Percentiles rank a stretch among this genome's conserved stretches.
phyloP scores from a whole-genome alignment of 2,113 vertebrate genomes.

The Baryphthengus martii region DNA sequence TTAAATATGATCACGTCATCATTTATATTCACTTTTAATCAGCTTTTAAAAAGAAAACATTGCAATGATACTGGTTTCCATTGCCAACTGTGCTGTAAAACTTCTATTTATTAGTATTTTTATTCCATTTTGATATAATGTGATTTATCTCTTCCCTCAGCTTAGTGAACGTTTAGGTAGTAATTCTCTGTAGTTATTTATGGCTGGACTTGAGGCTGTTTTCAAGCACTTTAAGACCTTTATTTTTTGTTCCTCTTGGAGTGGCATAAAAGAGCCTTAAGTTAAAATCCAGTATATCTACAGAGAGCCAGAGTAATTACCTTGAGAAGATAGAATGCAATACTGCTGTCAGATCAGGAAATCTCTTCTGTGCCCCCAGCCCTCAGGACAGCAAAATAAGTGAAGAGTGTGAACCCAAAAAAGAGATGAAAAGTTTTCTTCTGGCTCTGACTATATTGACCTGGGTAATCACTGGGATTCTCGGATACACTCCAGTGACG shows the following conservation, averaged over 20 bases:
- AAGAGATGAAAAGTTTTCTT: not conserved
- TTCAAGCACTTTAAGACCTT: constrained; percentile 1
- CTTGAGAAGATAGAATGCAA: not conserved
- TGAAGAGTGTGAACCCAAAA: not conserved
- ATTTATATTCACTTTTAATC: not conserved
- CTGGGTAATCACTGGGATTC: not conserved
- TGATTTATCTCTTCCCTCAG: constrained; percentile 28
- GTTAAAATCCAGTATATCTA: constrained; percentile 3
- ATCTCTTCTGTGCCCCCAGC: not conserved
- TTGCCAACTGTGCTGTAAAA: not conserved
- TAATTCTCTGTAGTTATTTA: constrained; percentile 33
- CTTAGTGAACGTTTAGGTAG: not conserved
- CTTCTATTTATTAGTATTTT: constrained; percentile 37
- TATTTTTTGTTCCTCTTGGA: constrained; percentile 2
- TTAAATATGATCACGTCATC: not conserved
- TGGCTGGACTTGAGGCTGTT: constrained; percentile 25
- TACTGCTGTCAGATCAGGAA: not conserved
- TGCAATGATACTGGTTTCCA: not conserved
- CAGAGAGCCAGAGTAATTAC: constrained; percentile 5
- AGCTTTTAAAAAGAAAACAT: not conserved
- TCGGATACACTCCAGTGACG: accelerated
- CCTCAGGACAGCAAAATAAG: not conserved
- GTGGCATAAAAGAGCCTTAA: constrained; percentile 33
- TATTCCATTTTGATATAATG: not conserved
- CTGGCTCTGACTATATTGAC: not conserved